Base-by-base conservation (phyloP, 2,888 invertebrate species). In the Crossocerus cetratus region DNA sequence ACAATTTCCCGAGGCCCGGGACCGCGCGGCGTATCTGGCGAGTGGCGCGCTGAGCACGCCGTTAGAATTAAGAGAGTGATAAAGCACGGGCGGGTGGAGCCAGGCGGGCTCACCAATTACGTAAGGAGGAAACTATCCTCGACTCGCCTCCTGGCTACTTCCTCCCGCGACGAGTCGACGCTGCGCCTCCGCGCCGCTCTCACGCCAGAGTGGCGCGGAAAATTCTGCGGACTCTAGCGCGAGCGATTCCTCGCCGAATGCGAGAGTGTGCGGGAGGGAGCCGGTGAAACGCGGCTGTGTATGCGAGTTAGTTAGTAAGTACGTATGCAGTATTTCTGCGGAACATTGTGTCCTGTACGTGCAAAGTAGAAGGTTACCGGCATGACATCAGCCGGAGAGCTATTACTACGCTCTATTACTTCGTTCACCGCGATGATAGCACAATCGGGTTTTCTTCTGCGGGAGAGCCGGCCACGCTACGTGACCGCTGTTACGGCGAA, bases 301-400 rank as follows among this genome's bases (percentile, higher is more conserved):
- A n/a, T n/a, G n/a, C n/a, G n/a, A n/a, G n/a, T n/a, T n/a, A n/a
- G n/a, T n/a, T n/a, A n/a, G n/a, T n/a, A 32, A 32, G 32, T 8
- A 32, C 11, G 32, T 56, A 61, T 23, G 44, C 23, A 67, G 43
- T 60, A 58, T 76, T 72, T 76, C 74, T 77, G 69, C 67, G 75
- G 72, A 72, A 69, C 69, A 72, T 71, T 75, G 77, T 74, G 70
- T 69, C 68, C 74, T 74, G 77, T 76, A 80, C 80, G 81, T 82
- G 75, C 82, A 76, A 83, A 83, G 82, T 82, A 83, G 83, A 83
- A 83, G 83, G 83, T 83, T 83, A 82, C 80, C 71, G 83, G 32
- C 57, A 74, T 83, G 83, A 82, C 83, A 83, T 83, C 83, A 83
- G 82, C 73, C 77, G 14, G 49, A 32, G 32, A 54, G 76, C 80